Evolutionary conservation across 2,797 vertebrate species (phyloP).

Genomic region (Pseudochromis fuscus): DNA sequence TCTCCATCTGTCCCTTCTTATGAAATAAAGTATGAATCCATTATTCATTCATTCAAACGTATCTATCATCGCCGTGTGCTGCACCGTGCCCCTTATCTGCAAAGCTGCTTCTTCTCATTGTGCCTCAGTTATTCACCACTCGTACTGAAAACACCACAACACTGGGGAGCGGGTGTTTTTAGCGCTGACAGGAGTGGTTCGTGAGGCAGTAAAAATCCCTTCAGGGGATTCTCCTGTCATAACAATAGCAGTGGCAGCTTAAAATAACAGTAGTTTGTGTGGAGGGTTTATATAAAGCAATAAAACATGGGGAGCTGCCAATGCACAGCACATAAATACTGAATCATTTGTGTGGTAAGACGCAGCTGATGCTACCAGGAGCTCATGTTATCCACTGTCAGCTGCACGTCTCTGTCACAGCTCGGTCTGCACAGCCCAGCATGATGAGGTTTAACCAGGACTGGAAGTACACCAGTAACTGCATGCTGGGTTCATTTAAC

Average conservation of each 20-base stretch:
- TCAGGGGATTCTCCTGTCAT: conserved; percentile 78
- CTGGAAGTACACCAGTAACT: too few species aligned
- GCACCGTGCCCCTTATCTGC: conserved; percentile 65
- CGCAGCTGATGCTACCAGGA: conserved; percentile 54
- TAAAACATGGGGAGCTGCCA: conserved; percentile 68
- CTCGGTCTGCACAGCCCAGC: too few species aligned
- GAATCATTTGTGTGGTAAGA: conserved; percentile 56
- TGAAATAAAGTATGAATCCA: conserved; percentile 79
- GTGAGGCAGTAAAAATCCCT: conserved; percentile 77
- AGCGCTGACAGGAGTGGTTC: conserved; percentile 72
- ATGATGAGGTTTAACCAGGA: too few species aligned
- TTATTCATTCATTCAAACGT: conserved; percentile 79
- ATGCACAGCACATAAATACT: conserved; percentile 67
- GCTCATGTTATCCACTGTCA: conserved; percentile 46
- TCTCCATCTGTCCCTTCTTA: conserved; percentile 76
- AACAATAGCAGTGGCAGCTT: conserved; percentile 74
- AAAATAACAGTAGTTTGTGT: conserved; percentile 75
- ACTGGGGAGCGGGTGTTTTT: conserved; percentile 63
- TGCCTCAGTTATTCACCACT: conserved; percentile 69
- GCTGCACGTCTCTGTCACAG: conserved; percentile 47
- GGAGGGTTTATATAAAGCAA: conserved; percentile 75
- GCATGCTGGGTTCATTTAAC: too few species aligned
- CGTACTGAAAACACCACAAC: conserved; percentile 69
- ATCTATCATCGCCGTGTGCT: conserved; percentile 69
- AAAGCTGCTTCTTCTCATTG: conserved; percentile 64